Percentiles rank a stretch among this genome's conserved stretches.
These are phyloP conservation scores for Hyperoplus lanceolatus DNA, from an alignment of 2,797 vertebrate genomes.

Conservation along the genomic window DNA sequence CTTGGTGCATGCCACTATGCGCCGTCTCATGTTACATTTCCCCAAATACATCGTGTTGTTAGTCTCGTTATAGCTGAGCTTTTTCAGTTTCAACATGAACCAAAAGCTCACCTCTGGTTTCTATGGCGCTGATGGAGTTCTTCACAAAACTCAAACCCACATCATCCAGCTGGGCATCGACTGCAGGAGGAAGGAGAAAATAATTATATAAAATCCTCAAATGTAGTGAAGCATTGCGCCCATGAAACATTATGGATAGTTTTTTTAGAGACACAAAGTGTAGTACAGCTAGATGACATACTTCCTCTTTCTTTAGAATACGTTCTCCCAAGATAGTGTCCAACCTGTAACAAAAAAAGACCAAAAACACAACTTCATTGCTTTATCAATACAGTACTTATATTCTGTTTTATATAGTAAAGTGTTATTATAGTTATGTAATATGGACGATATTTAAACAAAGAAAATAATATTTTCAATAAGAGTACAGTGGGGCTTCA, in stretches of 20 bases:
- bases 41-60: neutral
- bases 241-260: no score
- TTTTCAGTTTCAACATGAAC: neutral
- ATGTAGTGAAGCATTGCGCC: neutral
- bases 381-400: neutral
- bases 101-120: constrained; percentile 89
- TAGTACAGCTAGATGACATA: constrained; percentile 62
- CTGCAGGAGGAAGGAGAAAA: constrained; percentile 55
- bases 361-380: neutral
- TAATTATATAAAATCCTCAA: neutral
- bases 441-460: neutral
- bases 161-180: constrained; percentile 93
- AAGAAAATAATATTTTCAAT: neutral
- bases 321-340: constrained; percentile 75
- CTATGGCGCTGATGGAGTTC: constrained; percentile 94
- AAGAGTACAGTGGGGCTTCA: constrained; percentile 18
- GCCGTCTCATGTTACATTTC: neutral
- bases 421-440: neutral
- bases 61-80: neutral
- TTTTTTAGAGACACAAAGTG: no score
- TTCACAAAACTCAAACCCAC: constrained; percentile 92
- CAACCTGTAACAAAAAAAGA: constrained; percentile 68
- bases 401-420: neutral
- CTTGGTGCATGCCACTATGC: neutral
- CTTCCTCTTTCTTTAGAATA: constrained; percentile 87